Evolutionary conservation across 2,888 invertebrate species (phyloP).

Genomic region (Junonia oenone): DNA sequence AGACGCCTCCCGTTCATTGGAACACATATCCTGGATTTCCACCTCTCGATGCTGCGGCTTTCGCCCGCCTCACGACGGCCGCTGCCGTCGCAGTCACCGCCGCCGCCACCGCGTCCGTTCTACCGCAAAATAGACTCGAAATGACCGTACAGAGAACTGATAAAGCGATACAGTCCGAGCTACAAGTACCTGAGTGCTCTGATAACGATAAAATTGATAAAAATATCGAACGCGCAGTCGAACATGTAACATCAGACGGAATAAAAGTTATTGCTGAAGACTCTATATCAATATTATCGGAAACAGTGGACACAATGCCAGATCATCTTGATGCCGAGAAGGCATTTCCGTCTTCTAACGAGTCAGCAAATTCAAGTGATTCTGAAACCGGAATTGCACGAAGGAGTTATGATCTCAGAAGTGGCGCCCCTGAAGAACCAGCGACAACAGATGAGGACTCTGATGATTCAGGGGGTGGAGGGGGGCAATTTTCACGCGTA

Average conservation of each 20-base stretch:
- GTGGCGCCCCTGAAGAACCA: conserved; percentile 66
- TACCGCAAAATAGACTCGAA: conserved; percentile 59
- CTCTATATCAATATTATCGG: conserved; percentile 49
- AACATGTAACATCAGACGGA: conserved; percentile 55
- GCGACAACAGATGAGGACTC: conserved; percentile 74
- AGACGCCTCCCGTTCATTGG: conserved; percentile 65
- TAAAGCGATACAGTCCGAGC: conserved; percentile 68
- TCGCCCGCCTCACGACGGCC: conserved; percentile 67
- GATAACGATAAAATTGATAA: conserved; percentile 70
- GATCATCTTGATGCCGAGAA: conserved; percentile 73
- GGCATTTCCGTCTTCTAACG: conserved; percentile 76
- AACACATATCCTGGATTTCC: conserved; percentile 69
- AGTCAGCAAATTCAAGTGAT: conserved; percentile 69
- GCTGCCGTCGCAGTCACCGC: conserved; percentile 71
- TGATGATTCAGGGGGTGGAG: conserved; percentile 76
- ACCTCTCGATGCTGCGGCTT: conserved; percentile 67
- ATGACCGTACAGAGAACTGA: conserved; percentile 64
- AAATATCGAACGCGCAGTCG: conserved; percentile 55
- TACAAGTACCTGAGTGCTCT: conserved; percentile 47
- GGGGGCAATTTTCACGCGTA: conserved; percentile 82
- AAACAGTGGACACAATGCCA: conserved; percentile 59
- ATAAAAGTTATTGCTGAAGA: conserved; percentile 68
- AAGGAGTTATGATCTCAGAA: conserved; percentile 67
- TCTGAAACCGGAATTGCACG: conserved; percentile 62
- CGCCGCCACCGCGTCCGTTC: conserved; percentile 60